These are phyloP conservation scores for Syngnathus typhle DNA, from an alignment of 2,113 vertebrate species.

Conservation along the genomic window DNA sequence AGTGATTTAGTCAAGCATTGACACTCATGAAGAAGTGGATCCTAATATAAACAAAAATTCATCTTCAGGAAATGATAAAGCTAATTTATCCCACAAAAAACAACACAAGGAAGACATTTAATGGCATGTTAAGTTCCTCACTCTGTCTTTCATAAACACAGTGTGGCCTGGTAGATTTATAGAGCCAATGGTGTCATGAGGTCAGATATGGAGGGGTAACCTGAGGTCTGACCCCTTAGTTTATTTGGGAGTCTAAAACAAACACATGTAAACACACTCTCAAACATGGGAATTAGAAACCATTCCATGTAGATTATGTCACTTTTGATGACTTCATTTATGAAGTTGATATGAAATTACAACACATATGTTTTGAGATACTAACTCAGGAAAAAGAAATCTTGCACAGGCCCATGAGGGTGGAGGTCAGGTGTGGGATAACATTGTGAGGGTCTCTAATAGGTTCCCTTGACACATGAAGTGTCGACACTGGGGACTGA, in stretches of 20 bases:
- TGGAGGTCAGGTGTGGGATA: slow-evolving; percentile 63
- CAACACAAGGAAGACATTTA: neutral
- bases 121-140: neutral
- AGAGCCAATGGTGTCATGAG: slow-evolving; percentile 43
- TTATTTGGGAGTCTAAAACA: slow-evolving; percentile 34
- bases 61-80: neutral
- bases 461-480: slow-evolving; percentile 66
- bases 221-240: slow-evolving; percentile 50
- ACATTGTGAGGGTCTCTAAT: slow-evolving; percentile 64
- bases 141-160: neutral
- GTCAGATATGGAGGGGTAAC: slow-evolving; percentile 53
- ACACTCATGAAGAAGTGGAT: too few species aligned
- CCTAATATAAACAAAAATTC: too few species aligned
- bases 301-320: neutral
- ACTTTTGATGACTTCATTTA: neutral
- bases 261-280: slow-evolving; percentile 16
- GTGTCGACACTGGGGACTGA: slow-evolving; percentile 54
- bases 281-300: slow-evolving; percentile 9
- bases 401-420: slow-evolving; percentile 35
- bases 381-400: neutral
- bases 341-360: neutral
- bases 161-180: slow-evolving; percentile 45
- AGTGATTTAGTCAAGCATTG: too few species aligned
- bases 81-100: neutral
- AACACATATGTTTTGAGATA: neutral